Base-by-base conservation (phyloP, 1,140 invertebrate genomes). In the Drosophila auraria region DNA sequence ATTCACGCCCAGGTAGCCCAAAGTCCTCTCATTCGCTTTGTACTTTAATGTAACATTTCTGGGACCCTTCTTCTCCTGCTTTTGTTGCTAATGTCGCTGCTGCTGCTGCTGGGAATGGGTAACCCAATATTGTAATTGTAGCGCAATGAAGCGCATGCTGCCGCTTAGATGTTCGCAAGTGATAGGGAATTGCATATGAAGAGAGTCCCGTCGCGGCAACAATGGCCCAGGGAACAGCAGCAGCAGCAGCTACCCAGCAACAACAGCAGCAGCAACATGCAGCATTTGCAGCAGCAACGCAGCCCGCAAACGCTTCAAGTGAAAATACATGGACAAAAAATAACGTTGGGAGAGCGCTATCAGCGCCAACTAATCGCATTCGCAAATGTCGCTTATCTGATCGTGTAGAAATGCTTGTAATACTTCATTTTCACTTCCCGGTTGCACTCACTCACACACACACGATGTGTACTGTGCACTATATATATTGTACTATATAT, bases 41-140 rank as follows among this genome's bases (percentile, higher is more conserved):
- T 82, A 56, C 54, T 56, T 56, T n/a, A 90, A 84, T 84, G 82
- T 77, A 65, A 77, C 74, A 71, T 78, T 87, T 80, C 68, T 65
- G 80, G 76, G 23, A 45, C 42, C 44, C 17, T 44, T 42, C 44
- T 27, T 38, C 33, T 49, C 25, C 51, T 44, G 69, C 68, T 30
- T 58, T 71, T 72, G 68, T 44, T 72, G 70, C 53, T 45, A 70
- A 70, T 69, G 78, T 59, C 56, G 58, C 40, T 62, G 25, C 25
- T 25, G 25, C 20, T 1, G 66, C 42, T 76, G 76, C 70, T 84
- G 61, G 78, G 72, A 89, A 89, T 87, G 82, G 91, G 91, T 92
- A 92, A 92, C 91, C 91, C 86, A 92, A 92, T 92, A 92, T 92
- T 92, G 91, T 92, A 92, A 92, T 92, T 92, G 91, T 92, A 91